phyloP scores from a whole-genome alignment of 2,113 vertebrate species.

The Xiphophorus couchianus region DNA sequence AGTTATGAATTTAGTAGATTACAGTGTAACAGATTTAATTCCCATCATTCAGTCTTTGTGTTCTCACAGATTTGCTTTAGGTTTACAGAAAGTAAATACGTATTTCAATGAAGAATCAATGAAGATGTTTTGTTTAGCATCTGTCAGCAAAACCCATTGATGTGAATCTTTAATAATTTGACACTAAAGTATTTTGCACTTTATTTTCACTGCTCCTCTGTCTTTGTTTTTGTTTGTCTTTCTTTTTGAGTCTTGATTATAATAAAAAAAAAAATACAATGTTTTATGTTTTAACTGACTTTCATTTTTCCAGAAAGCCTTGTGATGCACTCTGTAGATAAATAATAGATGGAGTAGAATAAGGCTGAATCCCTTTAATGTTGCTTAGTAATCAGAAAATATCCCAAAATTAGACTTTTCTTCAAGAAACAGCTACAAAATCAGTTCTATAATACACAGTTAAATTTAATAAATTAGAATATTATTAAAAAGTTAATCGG shows the following conservation, averaged over 20 bases:
- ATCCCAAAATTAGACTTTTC: too few relatives aligned
- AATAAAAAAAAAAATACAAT: constrained; percentile 51
- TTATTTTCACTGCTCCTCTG: constrained; percentile 54
- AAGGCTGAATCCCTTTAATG: not conserved
- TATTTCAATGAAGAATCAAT: constrained; percentile 15
- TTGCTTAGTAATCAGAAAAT: not conserved
- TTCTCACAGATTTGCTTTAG: not conserved
- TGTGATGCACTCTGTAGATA: not conserved
- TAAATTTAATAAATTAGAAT: too few relatives aligned
- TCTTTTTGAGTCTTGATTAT: constrained; percentile 21
- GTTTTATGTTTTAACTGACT: constrained; percentile 36
- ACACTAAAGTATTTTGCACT: constrained; percentile 69
- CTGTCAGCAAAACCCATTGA: constrained; percentile 13
- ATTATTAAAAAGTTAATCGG: too few relatives aligned
- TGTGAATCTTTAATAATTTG: constrained; percentile 41
- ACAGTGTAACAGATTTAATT: constrained; percentile 3
- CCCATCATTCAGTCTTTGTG: constrained; percentile 12
- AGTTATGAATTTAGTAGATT: constrained; percentile 4
- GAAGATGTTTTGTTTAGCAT: constrained; percentile 13
- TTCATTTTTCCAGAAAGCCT: not conserved
- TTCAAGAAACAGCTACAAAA: too few relatives aligned
- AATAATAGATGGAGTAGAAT: not conserved
- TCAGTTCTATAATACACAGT: too few relatives aligned
- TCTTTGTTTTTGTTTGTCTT: constrained; percentile 50
- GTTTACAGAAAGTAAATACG: not conserved